A percentile compares a stretch with the other conserved stretches of the same genome.
Evolutionary conservation across 2,797 vertebrate species (phyloP).

Genomic region (Parambassis ranga): DNA sequence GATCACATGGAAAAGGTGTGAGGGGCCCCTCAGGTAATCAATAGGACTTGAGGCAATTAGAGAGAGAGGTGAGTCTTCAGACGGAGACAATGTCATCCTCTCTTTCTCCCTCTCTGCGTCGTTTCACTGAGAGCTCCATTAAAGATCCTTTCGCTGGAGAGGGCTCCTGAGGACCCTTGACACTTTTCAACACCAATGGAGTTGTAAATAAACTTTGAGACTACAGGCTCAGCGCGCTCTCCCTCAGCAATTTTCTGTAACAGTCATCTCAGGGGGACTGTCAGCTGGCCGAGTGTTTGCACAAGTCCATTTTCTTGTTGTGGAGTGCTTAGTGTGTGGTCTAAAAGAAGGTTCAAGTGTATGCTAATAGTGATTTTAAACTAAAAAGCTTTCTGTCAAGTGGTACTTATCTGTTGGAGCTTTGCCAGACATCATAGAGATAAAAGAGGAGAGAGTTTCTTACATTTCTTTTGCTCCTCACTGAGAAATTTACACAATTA

Average conservation of each 20-base stretch:
- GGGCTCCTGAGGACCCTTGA: slow-evolving; percentile 34
- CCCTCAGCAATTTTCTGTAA: slow-evolving; percentile 22
- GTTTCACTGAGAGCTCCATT: slow-evolving; percentile 42
- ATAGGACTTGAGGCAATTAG: slow-evolving; percentile 66
- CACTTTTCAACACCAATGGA: slow-evolving; percentile 25
- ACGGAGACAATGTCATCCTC: slow-evolving; percentile 39
- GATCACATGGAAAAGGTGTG: slow-evolving; percentile 49
- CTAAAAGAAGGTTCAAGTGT: neutral
- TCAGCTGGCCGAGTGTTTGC: slow-evolving; percentile 2
- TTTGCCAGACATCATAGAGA: neutral
- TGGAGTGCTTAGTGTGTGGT: neutral
- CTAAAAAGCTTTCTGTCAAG: neutral
- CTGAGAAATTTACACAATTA: neutral
- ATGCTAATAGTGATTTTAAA: neutral
- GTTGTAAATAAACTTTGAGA: slow-evolving; percentile 51
- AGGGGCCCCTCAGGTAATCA: slow-evolving; percentile 56
- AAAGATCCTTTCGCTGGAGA: slow-evolving; percentile 12
- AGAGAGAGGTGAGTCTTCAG: slow-evolving; percentile 53
- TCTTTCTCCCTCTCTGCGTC: slow-evolving; percentile 2
- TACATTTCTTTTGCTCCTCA: neutral
- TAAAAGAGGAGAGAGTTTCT: neutral
- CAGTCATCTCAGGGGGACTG: neutral
- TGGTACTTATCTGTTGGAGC: neutral
- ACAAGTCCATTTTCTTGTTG: slow-evolving; percentile 4
- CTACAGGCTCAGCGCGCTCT: neutral